Evolutionary conservation across 2,888 invertebrate species (phyloP).

Genomic region (Ethmia dodecea): DNA sequence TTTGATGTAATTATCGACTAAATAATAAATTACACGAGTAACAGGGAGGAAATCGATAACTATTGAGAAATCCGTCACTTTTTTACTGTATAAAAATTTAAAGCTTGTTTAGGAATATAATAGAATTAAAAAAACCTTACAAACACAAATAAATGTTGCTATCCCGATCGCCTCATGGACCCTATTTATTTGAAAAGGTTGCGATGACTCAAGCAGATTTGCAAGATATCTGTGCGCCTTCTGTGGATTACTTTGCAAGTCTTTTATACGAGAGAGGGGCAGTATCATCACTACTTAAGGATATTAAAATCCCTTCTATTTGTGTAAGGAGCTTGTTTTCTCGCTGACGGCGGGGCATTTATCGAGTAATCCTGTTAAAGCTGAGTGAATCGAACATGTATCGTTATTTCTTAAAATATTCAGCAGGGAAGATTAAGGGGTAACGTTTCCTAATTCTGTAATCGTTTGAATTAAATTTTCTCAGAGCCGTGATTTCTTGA

Average conservation of each 20-base stretch:
- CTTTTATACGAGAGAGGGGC: constrained; percentile 65
- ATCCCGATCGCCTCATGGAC: constrained; percentile 48
- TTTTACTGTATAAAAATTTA: too few relatives aligned
- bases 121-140: too few relatives aligned
- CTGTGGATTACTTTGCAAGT: constrained; percentile 76
- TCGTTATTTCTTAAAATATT: too few relatives aligned
- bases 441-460: too few relatives aligned
- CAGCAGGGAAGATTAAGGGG: too few relatives aligned
- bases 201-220: constrained; percentile 75
- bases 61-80: too few relatives aligned
- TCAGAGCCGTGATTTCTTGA: too few relatives aligned
- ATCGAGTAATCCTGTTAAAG: constrained; percentile 53
- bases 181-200: constrained; percentile 73
- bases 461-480: too few relatives aligned
- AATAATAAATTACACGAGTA: too few relatives aligned
- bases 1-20: too few relatives aligned
- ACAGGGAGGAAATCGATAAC: too few relatives aligned
- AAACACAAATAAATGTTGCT: constrained; percentile 42
- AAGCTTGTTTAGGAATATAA: too few relatives aligned
- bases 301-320: constrained; percentile 75
- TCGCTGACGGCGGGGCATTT: constrained; percentile 17
- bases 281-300: constrained; percentile 75
- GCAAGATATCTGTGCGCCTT: constrained; percentile 64
- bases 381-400: constrained; percentile 23
- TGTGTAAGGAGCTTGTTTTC: constrained; percentile 73